Percentiles rank a stretch among this genome's conserved stretches.
These are phyloP conservation scores for Epinephelus malabaricus DNA, from an alignment of 2,797 vertebrate genomes.

Conservation along the genomic window DNA sequence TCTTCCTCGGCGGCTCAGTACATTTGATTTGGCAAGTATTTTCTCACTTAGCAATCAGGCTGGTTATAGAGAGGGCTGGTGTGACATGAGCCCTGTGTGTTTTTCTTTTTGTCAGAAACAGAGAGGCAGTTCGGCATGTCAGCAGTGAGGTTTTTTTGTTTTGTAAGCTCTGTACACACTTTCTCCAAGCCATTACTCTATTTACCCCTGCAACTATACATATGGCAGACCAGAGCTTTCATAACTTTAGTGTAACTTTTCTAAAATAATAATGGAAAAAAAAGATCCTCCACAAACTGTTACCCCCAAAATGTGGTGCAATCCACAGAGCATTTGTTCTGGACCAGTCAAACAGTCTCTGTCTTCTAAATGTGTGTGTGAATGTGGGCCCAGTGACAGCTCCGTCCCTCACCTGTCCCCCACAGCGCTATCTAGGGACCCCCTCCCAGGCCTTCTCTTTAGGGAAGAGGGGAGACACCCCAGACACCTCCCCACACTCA, in stretches of 20 bases:
- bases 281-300: slow-evolving; percentile 67
- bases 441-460: slow-evolving; percentile 78
- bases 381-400: slow-evolving; percentile 91
- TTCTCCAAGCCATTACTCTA: slow-evolving; percentile 64
- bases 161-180: slow-evolving; percentile 67
- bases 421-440: slow-evolving; percentile 96
- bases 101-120: slow-evolving; percentile 71
- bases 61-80: slow-evolving; percentile 56
- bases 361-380: slow-evolving; percentile 73
- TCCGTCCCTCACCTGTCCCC: slow-evolving; percentile 97
- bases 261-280: slow-evolving; percentile 61
- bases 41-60: slow-evolving; percentile 70
- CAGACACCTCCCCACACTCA: slow-evolving; percentile 81
- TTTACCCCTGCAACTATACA: slow-evolving; percentile 66
- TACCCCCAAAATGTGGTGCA: slow-evolving; percentile 76
- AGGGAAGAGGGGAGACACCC: slow-evolving; percentile 82
- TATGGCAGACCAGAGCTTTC: slow-evolving; percentile 43
- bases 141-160: slow-evolving; percentile 69
- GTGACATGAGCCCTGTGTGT: slow-evolving; percentile 67
- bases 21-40: slow-evolving; percentile 72
- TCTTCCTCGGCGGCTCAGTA: slow-evolving; percentile 52
- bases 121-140: slow-evolving; percentile 69
- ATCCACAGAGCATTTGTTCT: slow-evolving; percentile 75
- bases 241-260: slow-evolving; percentile 79
- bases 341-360: slow-evolving; percentile 77